Conservation (phyloP, 2,888 invertebrate species). For the Hydriomena furcata region DNA sequence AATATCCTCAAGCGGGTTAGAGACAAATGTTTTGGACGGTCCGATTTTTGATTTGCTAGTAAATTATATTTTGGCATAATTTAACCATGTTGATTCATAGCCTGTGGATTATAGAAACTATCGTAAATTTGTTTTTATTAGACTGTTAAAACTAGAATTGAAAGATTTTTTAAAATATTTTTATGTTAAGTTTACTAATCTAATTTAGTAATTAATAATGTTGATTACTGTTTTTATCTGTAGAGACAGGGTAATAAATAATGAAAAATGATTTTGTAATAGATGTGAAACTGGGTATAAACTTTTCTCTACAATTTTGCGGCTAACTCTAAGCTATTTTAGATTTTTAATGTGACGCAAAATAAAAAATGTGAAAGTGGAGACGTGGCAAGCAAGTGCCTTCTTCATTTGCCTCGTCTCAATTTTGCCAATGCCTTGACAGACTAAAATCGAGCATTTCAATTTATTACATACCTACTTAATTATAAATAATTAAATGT, state of each 20-base stretch:
- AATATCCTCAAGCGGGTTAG: constrained; percentile 63
- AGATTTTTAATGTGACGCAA: constrained; percentile 18
- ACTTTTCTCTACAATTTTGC: constrained; percentile 18
- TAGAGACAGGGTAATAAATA: constrained; percentile 67
- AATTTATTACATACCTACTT: constrained; percentile 21
- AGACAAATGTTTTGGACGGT: constrained; percentile 66
- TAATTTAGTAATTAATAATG: constrained; percentile 38
- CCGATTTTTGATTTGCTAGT: constrained; percentile 52
- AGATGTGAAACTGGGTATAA: constrained; percentile 27
- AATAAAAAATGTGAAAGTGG: constrained; percentile 14
- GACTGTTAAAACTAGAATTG: constrained; percentile 34
- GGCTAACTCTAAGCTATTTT: constrained; percentile 21
- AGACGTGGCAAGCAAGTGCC: constrained; percentile 35
- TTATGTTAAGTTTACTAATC: constrained; percentile 37
- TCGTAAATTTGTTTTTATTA: too few species aligned
- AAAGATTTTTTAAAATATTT: constrained; percentile 44
- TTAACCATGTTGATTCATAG: constrained; percentile 15
- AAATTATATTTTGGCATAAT: constrained; percentile 10
- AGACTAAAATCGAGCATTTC: constrained; percentile 19
- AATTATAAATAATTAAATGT: constrained; percentile 31
- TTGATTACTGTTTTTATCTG: constrained; percentile 44
- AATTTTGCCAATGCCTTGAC: constrained; percentile 12
- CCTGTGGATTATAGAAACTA: too few species aligned
- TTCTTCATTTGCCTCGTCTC: constrained; percentile 33
- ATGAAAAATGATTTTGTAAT: constrained; percentile 41